Conservation (phyloP, 2,113 vertebrate species). For the Physeter macrocephalus region DNA sequence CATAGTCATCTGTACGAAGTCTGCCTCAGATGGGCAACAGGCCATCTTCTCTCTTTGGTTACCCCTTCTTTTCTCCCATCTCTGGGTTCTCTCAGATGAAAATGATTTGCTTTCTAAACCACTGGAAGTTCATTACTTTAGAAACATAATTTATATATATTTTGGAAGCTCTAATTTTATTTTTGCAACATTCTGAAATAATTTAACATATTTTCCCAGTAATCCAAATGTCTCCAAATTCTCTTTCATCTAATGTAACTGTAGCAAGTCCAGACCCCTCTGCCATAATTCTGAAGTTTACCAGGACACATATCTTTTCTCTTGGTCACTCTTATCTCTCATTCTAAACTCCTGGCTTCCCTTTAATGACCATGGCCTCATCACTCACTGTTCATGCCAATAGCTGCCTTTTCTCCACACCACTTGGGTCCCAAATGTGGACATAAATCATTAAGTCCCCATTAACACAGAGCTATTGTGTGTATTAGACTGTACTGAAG, state of each 20-base stretch:
- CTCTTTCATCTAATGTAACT: not conserved
- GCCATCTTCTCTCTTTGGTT: not conserved
- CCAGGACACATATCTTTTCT: not conserved
- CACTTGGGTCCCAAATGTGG: not conserved
- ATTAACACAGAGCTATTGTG: not conserved
- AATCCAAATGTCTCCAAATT: not conserved
- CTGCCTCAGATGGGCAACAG: too few species aligned
- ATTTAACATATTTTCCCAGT: not conserved
- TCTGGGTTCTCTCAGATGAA: not conserved
- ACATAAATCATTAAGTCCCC: not conserved
- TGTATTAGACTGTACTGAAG: not conserved
- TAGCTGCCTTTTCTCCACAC: not conserved
- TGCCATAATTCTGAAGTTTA: not conserved
- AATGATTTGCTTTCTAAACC: not conserved
- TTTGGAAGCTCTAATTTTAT: not conserved
- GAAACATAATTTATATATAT: not conserved
- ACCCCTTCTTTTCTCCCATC: not conserved
- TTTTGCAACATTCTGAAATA: not conserved
- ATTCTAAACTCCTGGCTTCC: not conserved
- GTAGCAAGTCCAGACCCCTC: not conserved
- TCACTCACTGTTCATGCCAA: not conserved
- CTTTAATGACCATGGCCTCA: not conserved
- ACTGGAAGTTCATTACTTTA: not conserved
- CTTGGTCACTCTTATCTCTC: not conserved
- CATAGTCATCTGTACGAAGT: not conserved